phyloP scores from a whole-genome alignment of 2,797 vertebrate genomes.

The Valencia hispanica region DNA sequence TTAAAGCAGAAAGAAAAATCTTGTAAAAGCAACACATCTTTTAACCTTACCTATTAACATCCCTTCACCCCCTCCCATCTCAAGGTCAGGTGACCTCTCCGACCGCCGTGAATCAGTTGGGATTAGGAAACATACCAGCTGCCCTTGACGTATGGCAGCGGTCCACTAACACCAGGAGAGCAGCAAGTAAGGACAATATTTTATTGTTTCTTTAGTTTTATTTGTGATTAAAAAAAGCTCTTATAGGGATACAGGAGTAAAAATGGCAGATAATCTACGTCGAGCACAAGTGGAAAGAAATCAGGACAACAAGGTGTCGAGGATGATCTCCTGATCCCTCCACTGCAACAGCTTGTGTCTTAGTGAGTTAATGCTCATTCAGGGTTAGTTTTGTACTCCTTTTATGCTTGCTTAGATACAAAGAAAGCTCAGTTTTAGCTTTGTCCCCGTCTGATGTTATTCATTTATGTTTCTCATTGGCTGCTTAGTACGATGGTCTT shows the following conservation, averaged over 20 bases:
- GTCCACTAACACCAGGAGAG: slow-evolving; percentile 20
- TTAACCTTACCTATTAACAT: slow-evolving; percentile 9
- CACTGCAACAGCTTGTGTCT: slow-evolving; percentile 40
- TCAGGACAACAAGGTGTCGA: slow-evolving; percentile 39
- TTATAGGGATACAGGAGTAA: not conserved
- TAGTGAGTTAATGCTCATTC: slow-evolving; percentile 24
- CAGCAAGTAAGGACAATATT: slow-evolving; percentile 48
- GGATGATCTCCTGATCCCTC: slow-evolving; percentile 74
- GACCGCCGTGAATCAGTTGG: slow-evolving; percentile 52
- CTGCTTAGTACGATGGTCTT: not conserved
- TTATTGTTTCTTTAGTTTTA: not conserved
- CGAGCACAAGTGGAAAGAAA: slow-evolving; percentile 23
- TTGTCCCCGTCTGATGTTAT: not conserved
- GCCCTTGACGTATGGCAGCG: slow-evolving; percentile 30
- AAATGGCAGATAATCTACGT: not conserved
- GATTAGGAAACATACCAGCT: slow-evolving; percentile 66
- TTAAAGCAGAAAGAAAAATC: not conserved
- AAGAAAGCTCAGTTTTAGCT: not conserved
- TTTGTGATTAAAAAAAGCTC: not conserved
- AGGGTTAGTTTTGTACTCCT: slow-evolving; percentile 26
- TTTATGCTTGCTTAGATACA: slow-evolving; percentile 3
- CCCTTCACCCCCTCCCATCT: slow-evolving; percentile 9
- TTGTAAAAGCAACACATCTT: not conserved
- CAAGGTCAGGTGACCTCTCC: slow-evolving; percentile 64
- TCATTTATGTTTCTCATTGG: not conserved